Evolutionary conservation across 1,140 invertebrate genomes (phyloP).

Genomic region (Cherax quadricarinatus): DNA sequence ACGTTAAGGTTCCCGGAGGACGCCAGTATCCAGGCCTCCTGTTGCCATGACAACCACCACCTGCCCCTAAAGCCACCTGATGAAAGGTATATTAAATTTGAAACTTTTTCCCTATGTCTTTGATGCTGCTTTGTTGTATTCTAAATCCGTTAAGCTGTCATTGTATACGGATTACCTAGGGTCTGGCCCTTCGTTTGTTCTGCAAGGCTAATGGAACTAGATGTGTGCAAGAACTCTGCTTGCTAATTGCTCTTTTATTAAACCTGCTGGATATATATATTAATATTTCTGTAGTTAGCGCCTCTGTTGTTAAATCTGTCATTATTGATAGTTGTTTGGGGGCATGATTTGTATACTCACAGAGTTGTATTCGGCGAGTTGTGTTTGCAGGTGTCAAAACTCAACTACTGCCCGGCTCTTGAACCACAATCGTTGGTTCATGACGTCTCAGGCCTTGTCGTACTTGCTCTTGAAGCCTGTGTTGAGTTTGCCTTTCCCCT

Average conservation of each 20-base stretch:
- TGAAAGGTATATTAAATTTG: background rate
- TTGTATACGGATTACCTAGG: background rate
- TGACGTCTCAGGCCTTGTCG: no score
- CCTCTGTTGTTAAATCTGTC: background rate
- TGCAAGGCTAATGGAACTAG: background rate
- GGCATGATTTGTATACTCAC: no score
- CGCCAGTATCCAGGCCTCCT: background rate
- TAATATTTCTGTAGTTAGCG: background rate
- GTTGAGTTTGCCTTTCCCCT: no score
- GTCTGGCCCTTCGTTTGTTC: background rate
- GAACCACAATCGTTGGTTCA: no score
- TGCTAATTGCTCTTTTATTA: background rate
- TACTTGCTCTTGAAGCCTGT: no score
- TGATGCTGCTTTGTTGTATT: background rate
- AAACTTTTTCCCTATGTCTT: background rate
- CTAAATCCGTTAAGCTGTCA: background rate
- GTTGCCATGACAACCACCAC: background rate
- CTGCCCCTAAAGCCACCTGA: background rate
- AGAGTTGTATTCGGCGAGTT: no score
- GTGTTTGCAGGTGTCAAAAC: no score
- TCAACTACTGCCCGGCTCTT: no score
- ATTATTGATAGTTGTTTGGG: no score
- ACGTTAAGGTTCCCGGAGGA: no score
- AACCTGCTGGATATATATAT: background rate
- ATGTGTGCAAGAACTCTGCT: background rate